A percentile compares a stretch with the other conserved stretches of the same genome.
These are phyloP conservation scores for Dipodomys stephensi DNA, from an alignment of 2,113 vertebrate species.

Conservation along the genomic window DNA sequence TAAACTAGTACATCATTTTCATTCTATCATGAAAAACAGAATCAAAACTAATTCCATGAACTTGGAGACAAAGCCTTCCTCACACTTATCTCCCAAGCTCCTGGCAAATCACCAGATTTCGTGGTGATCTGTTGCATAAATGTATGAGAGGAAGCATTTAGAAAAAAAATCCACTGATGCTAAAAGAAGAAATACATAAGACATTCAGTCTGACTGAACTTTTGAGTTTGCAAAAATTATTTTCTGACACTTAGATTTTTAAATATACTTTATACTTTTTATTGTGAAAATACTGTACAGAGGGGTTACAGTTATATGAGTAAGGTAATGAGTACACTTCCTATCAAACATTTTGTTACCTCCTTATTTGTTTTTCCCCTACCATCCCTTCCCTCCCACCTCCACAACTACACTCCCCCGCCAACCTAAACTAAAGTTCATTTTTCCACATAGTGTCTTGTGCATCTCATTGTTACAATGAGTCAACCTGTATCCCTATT, in stretches of 20 bases:
- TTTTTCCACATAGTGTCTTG: too few relatives aligned
- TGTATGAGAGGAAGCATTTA: not conserved
- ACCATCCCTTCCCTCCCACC: too few relatives aligned
- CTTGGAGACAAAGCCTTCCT: not conserved
- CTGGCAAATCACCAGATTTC: not conserved
- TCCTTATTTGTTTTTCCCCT: too few relatives aligned
- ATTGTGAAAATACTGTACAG: too few relatives aligned
- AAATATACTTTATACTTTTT: too few relatives aligned
- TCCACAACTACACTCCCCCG: too few relatives aligned
- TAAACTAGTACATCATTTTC: not conserved
- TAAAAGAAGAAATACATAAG: not conserved
- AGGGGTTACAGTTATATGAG: too few relatives aligned
- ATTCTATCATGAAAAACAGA: not conserved
- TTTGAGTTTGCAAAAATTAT: not conserved
- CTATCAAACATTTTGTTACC: too few relatives aligned
- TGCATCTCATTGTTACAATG: too few relatives aligned
- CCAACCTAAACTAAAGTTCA: too few relatives aligned
- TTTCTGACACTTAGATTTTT: not conserved
- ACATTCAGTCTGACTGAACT: not conserved
- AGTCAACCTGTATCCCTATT: too few relatives aligned
- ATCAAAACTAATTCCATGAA: not conserved
- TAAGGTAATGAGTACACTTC: too few relatives aligned
- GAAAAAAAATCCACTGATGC: not conserved
- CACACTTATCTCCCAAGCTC: not conserved
- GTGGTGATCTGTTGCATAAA: not conserved